Evolutionary conservation across 1,140 invertebrate species (phyloP), one percentile per base, ranked within the genome.

Genomic region (Chrysomallon squamiferum): DNA sequence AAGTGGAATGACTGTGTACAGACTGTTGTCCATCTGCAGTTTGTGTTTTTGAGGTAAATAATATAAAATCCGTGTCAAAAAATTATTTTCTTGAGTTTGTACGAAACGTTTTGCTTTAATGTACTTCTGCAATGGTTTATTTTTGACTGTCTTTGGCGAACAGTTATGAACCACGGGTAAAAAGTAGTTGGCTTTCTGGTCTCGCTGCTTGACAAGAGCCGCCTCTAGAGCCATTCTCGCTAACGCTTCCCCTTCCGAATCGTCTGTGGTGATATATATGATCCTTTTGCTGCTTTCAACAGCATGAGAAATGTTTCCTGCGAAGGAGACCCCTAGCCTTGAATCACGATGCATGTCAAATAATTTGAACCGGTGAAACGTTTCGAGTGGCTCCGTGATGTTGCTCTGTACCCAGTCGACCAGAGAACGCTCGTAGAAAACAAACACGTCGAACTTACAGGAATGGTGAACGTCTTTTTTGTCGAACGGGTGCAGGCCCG

Each of bases 401-500:
- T 72, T 66, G 41, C 71, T 59, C 57, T 69, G 65, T 2, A 74
- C 73, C 74, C 74, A 78, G 7, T 71, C 72, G 2, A 69, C 66
- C 3, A 68, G n/a, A 3, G 29, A 25, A 5, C 66, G 45, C 2
- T 66, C 62, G 62, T 74, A 75, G 22, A 73, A 59, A 32, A 78
- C 60, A 11, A 72, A 62, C 38, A 66, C 69, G 52, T 76, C 74
- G 57, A 74, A 71, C 4, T 66, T 38, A 47, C 73, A 69, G 1
- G 60, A 38, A 0, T 50, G 13, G 20, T 72, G 69, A 1, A 29
- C 64, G 49, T 68, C 62, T 35, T 76, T 72, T 20, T 68, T 69
- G 66, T 78, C 77, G 56, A 78, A 78, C 27, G 77, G 77, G 62
- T 75, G 77, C 25, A 76, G 41, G 3, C 74, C 74, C 20, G 74